A percentile compares a stretch with the other conserved stretches of the same genome.
These are phyloP conservation scores for Hipposideros larvatus DNA, from an alignment of 2,797 vertebrate species.

Conservation along the genomic window DNA sequence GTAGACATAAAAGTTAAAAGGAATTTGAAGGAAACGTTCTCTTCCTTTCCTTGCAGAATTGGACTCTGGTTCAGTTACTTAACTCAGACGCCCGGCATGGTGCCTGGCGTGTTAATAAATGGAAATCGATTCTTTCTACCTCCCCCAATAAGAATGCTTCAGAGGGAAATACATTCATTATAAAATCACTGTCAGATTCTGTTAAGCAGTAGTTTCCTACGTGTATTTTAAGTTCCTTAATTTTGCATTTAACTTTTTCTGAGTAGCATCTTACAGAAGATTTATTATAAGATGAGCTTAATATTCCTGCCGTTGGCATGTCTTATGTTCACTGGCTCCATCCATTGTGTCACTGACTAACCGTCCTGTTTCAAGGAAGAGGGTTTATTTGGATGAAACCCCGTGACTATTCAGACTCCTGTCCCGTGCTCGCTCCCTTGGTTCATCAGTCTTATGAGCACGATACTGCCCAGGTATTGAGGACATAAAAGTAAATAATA, in stretches of 20 bases:
- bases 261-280: background rate
- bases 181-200: background rate
- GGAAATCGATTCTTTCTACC: background rate
- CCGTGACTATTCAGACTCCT: background rate
- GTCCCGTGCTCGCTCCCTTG: background rate
- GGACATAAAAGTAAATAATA: background rate
- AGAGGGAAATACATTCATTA: background rate
- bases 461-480: background rate
- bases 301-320: accelerated
- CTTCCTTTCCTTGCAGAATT: background rate
- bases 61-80: background rate
- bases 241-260: background rate
- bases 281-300: too few relatives aligned
- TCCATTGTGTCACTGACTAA: accelerated
- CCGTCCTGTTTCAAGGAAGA: background rate
- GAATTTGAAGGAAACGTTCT: background rate
- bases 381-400: background rate
- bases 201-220: background rate
- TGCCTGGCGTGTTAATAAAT: background rate
- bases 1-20: background rate
- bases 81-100: background rate
- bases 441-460: background rate
- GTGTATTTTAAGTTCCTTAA: background rate
- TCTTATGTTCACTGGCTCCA: accelerated
- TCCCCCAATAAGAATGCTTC: background rate